Percentiles rank a stretch among this genome's conserved stretches.
Evolutionary conservation across 2,888 invertebrate genomes (phyloP).

Genomic region (Mechanitis messenoides): DNA sequence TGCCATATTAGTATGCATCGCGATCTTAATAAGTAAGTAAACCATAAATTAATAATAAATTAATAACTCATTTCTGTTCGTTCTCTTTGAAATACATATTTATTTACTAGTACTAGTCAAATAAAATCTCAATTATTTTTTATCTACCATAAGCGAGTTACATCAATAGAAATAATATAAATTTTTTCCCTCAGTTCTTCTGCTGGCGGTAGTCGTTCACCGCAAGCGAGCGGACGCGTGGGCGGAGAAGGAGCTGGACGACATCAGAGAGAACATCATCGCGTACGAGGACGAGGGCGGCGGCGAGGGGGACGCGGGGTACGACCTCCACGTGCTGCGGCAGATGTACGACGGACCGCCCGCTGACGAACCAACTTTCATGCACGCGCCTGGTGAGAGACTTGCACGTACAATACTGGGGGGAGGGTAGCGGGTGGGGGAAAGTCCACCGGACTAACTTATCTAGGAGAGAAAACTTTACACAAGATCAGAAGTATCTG

Average conservation of each 20-base stretch:
- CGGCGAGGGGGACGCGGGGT: constrained; percentile 97
- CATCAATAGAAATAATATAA: neutral
- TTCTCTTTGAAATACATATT: neutral
- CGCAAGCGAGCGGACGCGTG: constrained; percentile 90
- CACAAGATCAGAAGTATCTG: no score
- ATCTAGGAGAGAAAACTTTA: no score
- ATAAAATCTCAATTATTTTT: no score
- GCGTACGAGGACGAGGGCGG: constrained; percentile 99
- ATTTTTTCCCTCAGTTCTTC: constrained; percentile 75
- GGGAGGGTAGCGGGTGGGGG: neutral
- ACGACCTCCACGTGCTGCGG: constrained; percentile 88
- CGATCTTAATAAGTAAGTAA: constrained; percentile 86
- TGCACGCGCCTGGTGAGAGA: constrained; percentile 69
- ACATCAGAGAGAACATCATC: constrained; percentile 97
- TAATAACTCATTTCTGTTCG: no score
- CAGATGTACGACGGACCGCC: constrained; percentile 79
- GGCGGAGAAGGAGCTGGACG: constrained; percentile 94
- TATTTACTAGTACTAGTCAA: no score
- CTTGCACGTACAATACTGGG: neutral
- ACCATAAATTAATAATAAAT: neutral
- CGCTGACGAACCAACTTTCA: constrained; percentile 68
- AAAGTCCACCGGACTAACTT: no score
- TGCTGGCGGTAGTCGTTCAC: constrained; percentile 94
- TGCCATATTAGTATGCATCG: constrained; percentile 91
- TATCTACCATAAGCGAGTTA: neutral